phyloP scores from a whole-genome alignment of 1,140 invertebrate genomes.

The Venustaconcha ellipsiformis region DNA sequence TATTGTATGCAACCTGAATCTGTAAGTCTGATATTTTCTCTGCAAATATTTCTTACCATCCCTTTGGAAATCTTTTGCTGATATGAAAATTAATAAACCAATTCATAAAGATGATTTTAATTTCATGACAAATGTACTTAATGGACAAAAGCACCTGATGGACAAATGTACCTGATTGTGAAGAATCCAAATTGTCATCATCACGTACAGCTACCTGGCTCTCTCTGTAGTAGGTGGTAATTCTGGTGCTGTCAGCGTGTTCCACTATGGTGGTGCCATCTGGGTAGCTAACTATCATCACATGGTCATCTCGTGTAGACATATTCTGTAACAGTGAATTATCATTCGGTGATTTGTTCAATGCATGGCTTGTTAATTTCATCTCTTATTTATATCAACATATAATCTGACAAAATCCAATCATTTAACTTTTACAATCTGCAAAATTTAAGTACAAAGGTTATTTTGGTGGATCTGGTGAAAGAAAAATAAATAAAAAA shows the following conservation, averaged over 20 bases:
- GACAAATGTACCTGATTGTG: no score
- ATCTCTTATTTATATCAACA: neutral
- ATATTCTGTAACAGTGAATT: slow-evolving; percentile 51
- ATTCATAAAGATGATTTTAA: no score
- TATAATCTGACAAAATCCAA: neutral
- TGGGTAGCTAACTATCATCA: slow-evolving; percentile 64
- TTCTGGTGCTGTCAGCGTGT: slow-evolving; percentile 68
- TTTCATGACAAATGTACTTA: no score
- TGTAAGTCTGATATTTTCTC: no score
- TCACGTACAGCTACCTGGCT: slow-evolving; percentile 42
- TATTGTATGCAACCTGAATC: no score
- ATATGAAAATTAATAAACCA: no score
- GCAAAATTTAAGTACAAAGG: neutral
- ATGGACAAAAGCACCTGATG: no score
- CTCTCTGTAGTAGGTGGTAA: slow-evolving; percentile 63
- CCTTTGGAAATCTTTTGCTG: no score
- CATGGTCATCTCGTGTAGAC: slow-evolving; percentile 67
- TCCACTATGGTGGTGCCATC: slow-evolving; percentile 67
- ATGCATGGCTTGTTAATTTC: neutral
- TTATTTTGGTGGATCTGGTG: no score
- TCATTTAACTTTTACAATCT: neutral
- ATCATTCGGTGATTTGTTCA: neutral
- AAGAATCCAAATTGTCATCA: slow-evolving; percentile 13
- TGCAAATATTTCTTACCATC: no score
- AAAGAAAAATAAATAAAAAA: no score